phyloP scores from a whole-genome alignment of 2,797 vertebrate genomes.

The Neopelma chrysocephalum region DNA sequence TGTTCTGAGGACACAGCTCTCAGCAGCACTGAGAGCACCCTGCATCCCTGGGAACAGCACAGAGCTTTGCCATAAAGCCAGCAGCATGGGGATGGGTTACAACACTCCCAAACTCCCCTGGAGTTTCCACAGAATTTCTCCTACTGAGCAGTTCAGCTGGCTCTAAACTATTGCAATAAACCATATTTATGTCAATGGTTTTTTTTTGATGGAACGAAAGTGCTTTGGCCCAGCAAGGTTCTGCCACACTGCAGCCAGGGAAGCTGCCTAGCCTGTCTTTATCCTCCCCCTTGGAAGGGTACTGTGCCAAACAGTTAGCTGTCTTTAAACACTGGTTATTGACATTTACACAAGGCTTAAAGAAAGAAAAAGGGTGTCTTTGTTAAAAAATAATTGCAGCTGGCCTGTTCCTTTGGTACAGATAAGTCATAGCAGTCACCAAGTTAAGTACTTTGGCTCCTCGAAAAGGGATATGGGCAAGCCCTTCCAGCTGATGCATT shows the following conservation, averaged over 20 bases:
- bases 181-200: neutral
- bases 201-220: neutral
- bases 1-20: neutral
- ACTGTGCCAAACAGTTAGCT: neutral
- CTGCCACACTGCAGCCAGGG: neutral
- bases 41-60: neutral
- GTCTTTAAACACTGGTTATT: neutral
- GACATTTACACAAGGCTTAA: slow-evolving; percentile 24
- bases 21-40: neutral
- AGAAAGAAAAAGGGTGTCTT: slow-evolving; percentile 17
- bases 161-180: neutral
- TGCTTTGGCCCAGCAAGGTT: neutral
- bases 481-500: neutral
- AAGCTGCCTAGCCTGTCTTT: neutral
- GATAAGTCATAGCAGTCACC: slow-evolving; percentile 32
- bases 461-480: neutral
- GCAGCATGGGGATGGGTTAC: neutral
- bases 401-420: slow-evolving; percentile 24
- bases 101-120: neutral
- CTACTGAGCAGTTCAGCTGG: neutral
- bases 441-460: slow-evolving; percentile 5
- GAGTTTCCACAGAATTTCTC: neutral
- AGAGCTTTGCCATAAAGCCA: neutral
- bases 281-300: slow-evolving; percentile 13
- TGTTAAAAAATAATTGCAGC: slow-evolving; percentile 43